These are phyloP conservation scores for Drosophila vallismaia DNA, from an alignment of 2,888 invertebrate genomes.

Conservation along the genomic window DNA sequence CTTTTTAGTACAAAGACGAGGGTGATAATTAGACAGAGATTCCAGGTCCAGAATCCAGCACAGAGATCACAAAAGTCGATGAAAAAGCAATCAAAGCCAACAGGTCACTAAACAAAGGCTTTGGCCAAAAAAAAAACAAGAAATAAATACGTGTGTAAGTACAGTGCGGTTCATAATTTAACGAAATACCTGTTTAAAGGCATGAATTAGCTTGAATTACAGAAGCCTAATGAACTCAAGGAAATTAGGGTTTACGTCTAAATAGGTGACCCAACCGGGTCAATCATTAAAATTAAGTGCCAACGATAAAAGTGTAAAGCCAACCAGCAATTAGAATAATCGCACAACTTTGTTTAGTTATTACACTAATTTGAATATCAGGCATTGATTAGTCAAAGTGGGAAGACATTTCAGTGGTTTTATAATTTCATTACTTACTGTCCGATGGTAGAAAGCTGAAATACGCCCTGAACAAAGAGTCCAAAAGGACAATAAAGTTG, in stretches of 20 bases:
- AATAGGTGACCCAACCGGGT: constrained; percentile 1
- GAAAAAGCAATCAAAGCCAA: constrained; percentile 20
- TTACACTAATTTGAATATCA: constrained; percentile 1
- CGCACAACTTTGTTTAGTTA: neutral
- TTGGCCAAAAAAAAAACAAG: neutral
- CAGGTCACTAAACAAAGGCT: constrained; percentile 7
- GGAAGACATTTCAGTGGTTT: constrained; percentile 1
- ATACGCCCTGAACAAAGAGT: no score
- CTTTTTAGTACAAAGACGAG: constrained; percentile 35
- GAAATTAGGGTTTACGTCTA: neutral
- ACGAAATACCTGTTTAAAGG: constrained; percentile 2
- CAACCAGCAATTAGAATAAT: constrained; percentile 7
- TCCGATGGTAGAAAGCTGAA: neutral
- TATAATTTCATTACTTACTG: neutral
- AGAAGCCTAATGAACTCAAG: constrained; percentile 5
- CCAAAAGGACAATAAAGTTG: neutral
- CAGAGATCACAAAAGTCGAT: neutral
- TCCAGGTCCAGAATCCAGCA: neutral
- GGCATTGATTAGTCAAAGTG: neutral
- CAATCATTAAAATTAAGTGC: constrained; percentile 11
- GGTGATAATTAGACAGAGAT: constrained; percentile 53
- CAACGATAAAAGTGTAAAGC: constrained; percentile 1
- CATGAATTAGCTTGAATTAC: constrained; percentile 8
- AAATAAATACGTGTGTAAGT: neutral
- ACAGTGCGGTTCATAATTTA: constrained; percentile 14